Conservation (phyloP, 2,113 vertebrate genomes). For the Tauraco erythrolophus region DNA sequence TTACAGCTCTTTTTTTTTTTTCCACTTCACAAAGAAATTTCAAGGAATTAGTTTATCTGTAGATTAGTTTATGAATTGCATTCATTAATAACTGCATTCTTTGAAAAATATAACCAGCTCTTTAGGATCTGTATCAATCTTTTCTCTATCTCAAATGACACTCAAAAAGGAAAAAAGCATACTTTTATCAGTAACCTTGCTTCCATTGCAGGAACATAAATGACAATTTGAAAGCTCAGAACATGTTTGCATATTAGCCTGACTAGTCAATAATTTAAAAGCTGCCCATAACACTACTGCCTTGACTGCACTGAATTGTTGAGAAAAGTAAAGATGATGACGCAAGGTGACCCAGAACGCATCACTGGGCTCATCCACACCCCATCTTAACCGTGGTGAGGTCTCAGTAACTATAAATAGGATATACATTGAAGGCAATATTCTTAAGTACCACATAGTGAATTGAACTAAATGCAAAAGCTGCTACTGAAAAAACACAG, state of each 20-base stretch:
- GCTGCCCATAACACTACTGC: background rate
- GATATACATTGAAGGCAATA: background rate
- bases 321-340: background rate
- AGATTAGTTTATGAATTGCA: background rate
- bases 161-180: background rate
- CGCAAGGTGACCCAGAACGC: background rate
- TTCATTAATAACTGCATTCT: background rate
- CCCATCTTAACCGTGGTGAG: background rate
- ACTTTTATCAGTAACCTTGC: background rate
- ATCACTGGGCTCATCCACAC: background rate
- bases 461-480: background rate
- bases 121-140: background rate
- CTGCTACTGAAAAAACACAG: background rate
- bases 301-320: background rate
- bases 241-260: background rate
- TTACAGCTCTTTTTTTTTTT: background rate
- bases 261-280: background rate
- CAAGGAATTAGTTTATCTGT: background rate
- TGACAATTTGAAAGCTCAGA: background rate
- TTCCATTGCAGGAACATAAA: background rate
- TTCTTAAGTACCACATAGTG: background rate
- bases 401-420: background rate
- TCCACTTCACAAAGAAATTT: background rate
- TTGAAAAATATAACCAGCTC: background rate
- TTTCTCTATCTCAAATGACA: background rate